Conservation (phyloP, 2,797 vertebrate genomes). For the Coracias cyanogaster region DNA sequence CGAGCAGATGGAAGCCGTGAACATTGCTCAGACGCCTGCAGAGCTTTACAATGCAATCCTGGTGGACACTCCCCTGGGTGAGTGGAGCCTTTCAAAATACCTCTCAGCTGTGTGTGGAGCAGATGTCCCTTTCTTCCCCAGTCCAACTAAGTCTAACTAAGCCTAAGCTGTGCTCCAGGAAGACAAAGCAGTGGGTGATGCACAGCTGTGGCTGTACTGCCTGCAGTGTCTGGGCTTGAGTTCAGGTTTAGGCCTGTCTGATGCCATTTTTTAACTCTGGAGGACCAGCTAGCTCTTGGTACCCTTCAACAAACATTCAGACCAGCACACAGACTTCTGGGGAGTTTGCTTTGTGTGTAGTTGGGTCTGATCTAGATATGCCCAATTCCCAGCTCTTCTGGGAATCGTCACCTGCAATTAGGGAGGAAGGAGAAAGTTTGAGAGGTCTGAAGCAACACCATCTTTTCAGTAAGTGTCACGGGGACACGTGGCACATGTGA, state of each 20-base stretch:
- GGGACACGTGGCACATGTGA: neutral
- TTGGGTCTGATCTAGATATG: neutral
- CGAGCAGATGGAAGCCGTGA: conserved; percentile 99
- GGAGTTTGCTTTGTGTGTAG: neutral
- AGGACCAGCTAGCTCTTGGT: neutral
- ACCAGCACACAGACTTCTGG: neutral
- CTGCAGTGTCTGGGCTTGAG: neutral
- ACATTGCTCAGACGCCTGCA: conserved; percentile 97
- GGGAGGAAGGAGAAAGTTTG: neutral
- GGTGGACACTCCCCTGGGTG: conserved; percentile 97
- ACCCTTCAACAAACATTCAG: neutral
- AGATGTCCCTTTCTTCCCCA: neutral
- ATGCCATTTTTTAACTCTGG: neutral
- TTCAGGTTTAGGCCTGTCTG: neutral
- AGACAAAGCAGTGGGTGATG: neutral
- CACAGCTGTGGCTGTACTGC: neutral
- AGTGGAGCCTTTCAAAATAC: conserved; percentile 37
- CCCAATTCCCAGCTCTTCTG: neutral
- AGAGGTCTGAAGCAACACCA: neutral
- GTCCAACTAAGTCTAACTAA: neutral
- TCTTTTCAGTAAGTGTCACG: neutral
- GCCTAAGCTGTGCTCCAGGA: neutral
- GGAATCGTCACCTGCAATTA: neutral
- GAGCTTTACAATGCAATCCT: conserved; percentile 99
- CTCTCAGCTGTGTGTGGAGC: neutral